A percentile compares a stretch with the other conserved stretches of the same genome.
Evolutionary conservation across 2,113 vertebrate species (phyloP).

Genomic region (Rhynchomys soricoides): DNA sequence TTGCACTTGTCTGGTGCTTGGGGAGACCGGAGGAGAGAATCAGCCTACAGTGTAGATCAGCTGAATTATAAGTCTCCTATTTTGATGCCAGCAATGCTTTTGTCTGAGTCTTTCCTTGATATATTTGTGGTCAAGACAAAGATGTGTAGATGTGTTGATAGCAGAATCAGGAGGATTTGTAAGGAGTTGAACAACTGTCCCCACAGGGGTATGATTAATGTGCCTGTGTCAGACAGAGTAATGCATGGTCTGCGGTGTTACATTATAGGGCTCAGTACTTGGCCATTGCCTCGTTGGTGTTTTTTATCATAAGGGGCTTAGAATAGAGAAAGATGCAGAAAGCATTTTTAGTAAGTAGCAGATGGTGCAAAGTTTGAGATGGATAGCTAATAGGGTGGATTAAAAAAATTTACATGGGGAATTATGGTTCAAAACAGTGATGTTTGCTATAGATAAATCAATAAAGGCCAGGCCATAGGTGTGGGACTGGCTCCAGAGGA

Average conservation of each 20-base stretch:
- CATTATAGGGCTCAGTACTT: neutral
- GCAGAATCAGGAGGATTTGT: conserved; percentile 46
- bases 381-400: neutral
- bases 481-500: accelerated
- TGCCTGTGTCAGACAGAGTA: neutral
- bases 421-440: neutral
- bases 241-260: neutral
- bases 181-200: neutral
- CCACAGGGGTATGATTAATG: conserved; percentile 23
- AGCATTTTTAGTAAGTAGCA: neutral
- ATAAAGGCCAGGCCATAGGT: neutral
- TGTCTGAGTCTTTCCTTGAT: neutral
- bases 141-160: conserved; percentile 10
- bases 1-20: neutral
- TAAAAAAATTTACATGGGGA: neutral
- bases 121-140: conserved; percentile 41
- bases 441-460: neutral
- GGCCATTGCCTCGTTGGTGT: neutral
- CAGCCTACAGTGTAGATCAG: neutral
- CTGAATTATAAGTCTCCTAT: neutral
- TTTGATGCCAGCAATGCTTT: conserved; percentile 38
- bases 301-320: neutral
- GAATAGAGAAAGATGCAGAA: neutral
- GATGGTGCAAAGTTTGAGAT: neutral
- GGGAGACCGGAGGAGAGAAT: neutral